Percentiles rank a stretch among this genome's conserved stretches.
phyloP scores from a whole-genome alignment of 1,140 invertebrate genomes.

The Drosophila triauraria region DNA sequence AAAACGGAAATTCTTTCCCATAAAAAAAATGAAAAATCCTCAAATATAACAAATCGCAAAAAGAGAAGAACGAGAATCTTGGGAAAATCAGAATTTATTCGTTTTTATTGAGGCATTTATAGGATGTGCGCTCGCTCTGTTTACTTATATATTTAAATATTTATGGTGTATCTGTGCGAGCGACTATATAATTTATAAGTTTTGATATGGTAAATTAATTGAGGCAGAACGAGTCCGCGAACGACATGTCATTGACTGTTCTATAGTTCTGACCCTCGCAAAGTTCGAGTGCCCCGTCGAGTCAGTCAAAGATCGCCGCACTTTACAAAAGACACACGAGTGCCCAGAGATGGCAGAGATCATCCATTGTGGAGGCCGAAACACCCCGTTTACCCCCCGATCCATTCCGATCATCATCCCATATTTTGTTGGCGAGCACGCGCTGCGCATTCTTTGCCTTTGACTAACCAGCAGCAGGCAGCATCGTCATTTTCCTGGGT shows the following conservation, averaged over 20 bases:
- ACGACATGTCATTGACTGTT: slow-evolving; percentile 74
- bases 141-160: slow-evolving; percentile 61
- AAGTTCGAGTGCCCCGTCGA: slow-evolving; percentile 67
- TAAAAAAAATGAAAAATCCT: slow-evolving; percentile 27
- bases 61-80: slow-evolving; percentile 4
- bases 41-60: slow-evolving; percentile 44
- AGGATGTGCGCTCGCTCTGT: slow-evolving; percentile 18
- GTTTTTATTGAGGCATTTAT: slow-evolving; percentile 59
- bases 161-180: slow-evolving; percentile 23
- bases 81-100: slow-evolving; percentile 38
- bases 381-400: slow-evolving; percentile 7
- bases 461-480: slow-evolving; percentile 57
- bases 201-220: slow-evolving; percentile 71
- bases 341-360: slow-evolving; percentile 5
- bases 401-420: slow-evolving; percentile 1
- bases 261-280: slow-evolving; percentile 80
- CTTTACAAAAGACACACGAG: slow-evolving; percentile 56
- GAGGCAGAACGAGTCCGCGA: slow-evolving; percentile 33
- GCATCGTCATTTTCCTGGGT: slow-evolving; percentile 47
- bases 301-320: slow-evolving; percentile 70
- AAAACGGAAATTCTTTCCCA: slow-evolving; percentile 70
- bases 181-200: slow-evolving; percentile 74
- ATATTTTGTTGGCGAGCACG: slow-evolving; percentile 37
- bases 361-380: slow-evolving; percentile 54
- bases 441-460: slow-evolving; percentile 66